phyloP scores from a whole-genome alignment of 2,113 vertebrate species.

The Heterotis niloticus region DNA sequence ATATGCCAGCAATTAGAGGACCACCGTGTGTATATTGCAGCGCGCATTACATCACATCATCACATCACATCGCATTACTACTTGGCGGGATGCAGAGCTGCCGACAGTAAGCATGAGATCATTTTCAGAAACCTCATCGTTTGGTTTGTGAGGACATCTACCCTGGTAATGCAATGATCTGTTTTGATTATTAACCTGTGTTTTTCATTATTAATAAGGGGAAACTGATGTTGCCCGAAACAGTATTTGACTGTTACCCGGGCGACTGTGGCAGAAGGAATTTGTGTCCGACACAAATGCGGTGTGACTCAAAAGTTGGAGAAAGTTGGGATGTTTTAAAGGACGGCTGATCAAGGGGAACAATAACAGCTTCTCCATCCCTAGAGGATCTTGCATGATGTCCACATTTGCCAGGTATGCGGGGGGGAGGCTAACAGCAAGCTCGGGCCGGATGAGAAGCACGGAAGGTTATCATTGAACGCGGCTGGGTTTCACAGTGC shows the following conservation, averaged over 20 bases:
- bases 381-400: slow-evolving; percentile 19
- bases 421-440: slow-evolving; percentile 41
- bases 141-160: background rate
- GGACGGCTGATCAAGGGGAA: background rate
- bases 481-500: slow-evolving; percentile 31
- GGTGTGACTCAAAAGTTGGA: no score
- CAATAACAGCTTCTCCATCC: slow-evolving; percentile 12
- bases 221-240: background rate
- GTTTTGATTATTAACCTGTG: background rate
- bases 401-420: slow-evolving; percentile 34
- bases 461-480: slow-evolving; percentile 30
- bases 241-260: no score
- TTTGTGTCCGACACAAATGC: no score
- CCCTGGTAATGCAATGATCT: background rate
- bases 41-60: no score
- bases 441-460: slow-evolving; percentile 29
- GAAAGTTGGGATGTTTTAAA: slow-evolving; percentile 5
- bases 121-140: slow-evolving; percentile 7
- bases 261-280: no score
- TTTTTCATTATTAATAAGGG: slow-evolving; percentile 3
- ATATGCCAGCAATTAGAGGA: no score
- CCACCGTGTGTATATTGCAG: no score
- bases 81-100: no score
- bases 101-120: background rate
- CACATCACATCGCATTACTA: no score